These are phyloP conservation scores for Mungos mungo DNA, from an alignment of 2,113 vertebrate species.

Conservation along the genomic window DNA sequence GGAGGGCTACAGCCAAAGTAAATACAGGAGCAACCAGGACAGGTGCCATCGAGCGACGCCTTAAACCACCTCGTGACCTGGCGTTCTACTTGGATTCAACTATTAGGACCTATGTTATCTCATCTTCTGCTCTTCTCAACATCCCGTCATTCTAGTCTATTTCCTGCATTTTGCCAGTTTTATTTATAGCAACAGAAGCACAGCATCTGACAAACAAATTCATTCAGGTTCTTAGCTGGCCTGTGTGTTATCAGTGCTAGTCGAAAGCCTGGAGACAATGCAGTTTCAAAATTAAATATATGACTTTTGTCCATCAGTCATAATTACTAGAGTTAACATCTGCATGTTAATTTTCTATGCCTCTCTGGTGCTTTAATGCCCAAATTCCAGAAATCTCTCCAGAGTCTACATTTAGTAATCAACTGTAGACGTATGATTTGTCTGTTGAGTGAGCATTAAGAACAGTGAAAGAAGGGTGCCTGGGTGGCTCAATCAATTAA, in stretches of 20 bases:
- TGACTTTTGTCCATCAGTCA: not conserved
- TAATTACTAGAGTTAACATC: not conserved
- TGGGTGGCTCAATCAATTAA: too few species aligned
- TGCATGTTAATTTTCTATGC: not conserved
- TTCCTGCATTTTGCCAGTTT: not conserved
- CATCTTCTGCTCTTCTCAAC: not conserved
- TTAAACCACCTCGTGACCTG: not conserved
- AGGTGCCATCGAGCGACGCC: fast-evolving
- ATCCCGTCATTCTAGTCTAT: not conserved
- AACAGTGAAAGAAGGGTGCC: not conserved
- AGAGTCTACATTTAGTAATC: not conserved
- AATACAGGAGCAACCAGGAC: fast-evolving
- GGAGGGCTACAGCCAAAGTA: fast-evolving
- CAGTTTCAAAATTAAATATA: slow-evolving; percentile 38
- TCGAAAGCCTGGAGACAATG: slow-evolving; percentile 4
- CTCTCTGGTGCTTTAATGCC: not conserved
- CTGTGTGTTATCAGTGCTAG: not conserved
- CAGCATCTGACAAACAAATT: not conserved
- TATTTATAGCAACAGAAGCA: not conserved
- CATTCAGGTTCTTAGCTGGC: not conserved
- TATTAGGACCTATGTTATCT: not conserved
- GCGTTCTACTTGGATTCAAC: not conserved
- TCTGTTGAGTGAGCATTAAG: not conserved
- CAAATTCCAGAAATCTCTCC: not conserved
- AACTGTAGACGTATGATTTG: not conserved